These are phyloP conservation scores for Campoletis sonorensis DNA, from an alignment of 1,140 invertebrate species.

Conservation along the genomic window DNA sequence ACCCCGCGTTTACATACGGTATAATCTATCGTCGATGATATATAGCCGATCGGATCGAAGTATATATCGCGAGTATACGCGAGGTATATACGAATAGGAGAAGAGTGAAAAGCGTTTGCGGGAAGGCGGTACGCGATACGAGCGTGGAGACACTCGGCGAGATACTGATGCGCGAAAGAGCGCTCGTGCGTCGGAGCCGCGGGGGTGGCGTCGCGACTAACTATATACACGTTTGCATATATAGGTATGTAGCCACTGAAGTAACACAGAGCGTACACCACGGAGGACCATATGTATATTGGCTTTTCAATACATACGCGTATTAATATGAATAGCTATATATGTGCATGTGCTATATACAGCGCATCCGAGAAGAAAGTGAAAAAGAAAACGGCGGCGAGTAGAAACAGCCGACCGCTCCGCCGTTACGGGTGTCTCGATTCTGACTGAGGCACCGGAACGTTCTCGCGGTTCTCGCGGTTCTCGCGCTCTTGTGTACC, in stretches of 20 bases:
- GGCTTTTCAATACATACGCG: neutral
- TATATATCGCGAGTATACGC: neutral
- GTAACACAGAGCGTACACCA: neutral
- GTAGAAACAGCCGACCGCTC: conserved; percentile 37
- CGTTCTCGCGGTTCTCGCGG: conserved; percentile 13
- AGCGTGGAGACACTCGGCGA: conserved; percentile 46
- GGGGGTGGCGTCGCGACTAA: conserved; percentile 34
- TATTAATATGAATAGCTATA: neutral
- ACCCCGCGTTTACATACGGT: too few relatives aligned
- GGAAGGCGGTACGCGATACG: conserved; percentile 38
- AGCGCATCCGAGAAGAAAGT: conserved; percentile 10
- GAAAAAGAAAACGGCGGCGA: conserved; percentile 19
- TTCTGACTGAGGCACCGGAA: conserved; percentile 63
- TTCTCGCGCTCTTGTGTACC: too few relatives aligned
- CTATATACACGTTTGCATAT: neutral
- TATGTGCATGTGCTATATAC: conserved; percentile 10
- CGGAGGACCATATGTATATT: neutral
- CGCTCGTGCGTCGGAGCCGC: conserved; percentile 34
- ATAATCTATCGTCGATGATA: too few relatives aligned
- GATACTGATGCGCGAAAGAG: conserved; percentile 46
- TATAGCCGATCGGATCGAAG: too few relatives aligned
- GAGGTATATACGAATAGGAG: neutral
- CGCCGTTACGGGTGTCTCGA: conserved; percentile 67
- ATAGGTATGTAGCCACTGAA: neutral
- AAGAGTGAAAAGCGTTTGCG: neutral